Percentiles rank a stretch among this genome's conserved stretches.
phyloP scores from a whole-genome alignment of 2,888 invertebrate species.

The Cantharis nigra region DNA sequence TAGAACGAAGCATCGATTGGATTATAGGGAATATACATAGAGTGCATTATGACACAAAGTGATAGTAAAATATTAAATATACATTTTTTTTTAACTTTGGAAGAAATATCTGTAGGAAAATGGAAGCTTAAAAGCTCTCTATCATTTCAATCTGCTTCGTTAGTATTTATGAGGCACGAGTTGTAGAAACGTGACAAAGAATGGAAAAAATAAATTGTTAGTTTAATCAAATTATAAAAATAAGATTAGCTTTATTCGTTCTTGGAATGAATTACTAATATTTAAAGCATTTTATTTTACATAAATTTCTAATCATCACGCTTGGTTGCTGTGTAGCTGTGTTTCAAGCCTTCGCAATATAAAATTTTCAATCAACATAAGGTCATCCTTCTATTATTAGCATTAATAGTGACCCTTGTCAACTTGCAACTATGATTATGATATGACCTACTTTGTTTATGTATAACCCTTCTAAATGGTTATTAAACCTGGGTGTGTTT shows the following conservation, averaged over 20 bases:
- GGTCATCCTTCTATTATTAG: constrained; percentile 17
- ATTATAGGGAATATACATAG: constrained; percentile 12
- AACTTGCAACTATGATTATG: constrained; percentile 16
- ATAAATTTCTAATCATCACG: background rate
- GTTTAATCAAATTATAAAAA: background rate
- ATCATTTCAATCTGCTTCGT: background rate
- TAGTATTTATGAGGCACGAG: background rate
- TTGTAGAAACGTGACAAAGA: background rate
- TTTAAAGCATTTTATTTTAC: background rate
- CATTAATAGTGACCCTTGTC: constrained; percentile 23
- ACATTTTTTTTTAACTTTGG: background rate
- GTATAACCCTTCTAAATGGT: background rate
- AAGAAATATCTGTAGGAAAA: background rate
- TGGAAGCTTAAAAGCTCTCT: background rate
- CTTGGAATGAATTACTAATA: background rate
- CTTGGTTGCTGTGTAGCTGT: background rate
- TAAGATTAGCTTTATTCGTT: background rate
- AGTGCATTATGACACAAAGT: constrained; percentile 12
- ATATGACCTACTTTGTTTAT: constrained; percentile 3
- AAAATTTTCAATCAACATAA: constrained; percentile 11
- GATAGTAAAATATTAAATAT: constrained; percentile 10
- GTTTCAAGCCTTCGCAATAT: background rate
- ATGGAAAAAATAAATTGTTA: background rate
- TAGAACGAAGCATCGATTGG: constrained; percentile 14
- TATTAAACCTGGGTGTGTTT: background rate